Evolutionary conservation across 2,797 vertebrate genomes (phyloP).

Genomic region (Enteromius paludinosus): DNA sequence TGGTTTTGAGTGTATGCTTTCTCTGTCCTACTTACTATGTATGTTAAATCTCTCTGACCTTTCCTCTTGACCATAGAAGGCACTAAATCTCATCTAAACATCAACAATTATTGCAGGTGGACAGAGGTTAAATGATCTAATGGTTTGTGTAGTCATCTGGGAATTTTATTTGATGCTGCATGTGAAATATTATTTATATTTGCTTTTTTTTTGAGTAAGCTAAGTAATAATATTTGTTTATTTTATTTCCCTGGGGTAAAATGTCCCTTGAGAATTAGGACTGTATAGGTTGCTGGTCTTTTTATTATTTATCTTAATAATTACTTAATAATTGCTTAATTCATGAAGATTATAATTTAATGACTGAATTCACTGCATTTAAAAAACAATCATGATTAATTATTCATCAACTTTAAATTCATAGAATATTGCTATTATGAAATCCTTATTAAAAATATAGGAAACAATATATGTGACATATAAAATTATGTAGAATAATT

Average conservation of each 20-base stretch:
- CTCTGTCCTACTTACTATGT: background rate
- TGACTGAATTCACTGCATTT: background rate
- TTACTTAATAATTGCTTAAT: too few species aligned
- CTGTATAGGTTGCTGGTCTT: background rate
- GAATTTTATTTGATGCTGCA: background rate
- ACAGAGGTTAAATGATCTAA: background rate
- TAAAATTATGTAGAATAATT: background rate
- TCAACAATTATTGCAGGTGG: background rate
- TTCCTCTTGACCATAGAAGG: constrained; percentile 22
- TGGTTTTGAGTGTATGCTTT: background rate
- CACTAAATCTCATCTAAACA: background rate
- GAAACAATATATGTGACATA: too few species aligned
- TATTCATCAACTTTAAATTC: background rate
- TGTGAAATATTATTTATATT: background rate
- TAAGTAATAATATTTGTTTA: background rate
- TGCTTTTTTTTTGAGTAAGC: background rate
- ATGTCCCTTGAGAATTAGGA: background rate
- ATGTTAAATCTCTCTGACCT: background rate
- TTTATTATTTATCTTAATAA: background rate
- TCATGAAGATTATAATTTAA: background rate
- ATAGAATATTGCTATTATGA: background rate
- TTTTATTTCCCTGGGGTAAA: background rate
- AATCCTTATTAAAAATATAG: background rate
- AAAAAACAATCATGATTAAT: background rate
- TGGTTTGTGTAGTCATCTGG: background rate